phyloP scores from a whole-genome alignment of 1,140 invertebrate species.

The Diabrotica undecimpunctata region DNA sequence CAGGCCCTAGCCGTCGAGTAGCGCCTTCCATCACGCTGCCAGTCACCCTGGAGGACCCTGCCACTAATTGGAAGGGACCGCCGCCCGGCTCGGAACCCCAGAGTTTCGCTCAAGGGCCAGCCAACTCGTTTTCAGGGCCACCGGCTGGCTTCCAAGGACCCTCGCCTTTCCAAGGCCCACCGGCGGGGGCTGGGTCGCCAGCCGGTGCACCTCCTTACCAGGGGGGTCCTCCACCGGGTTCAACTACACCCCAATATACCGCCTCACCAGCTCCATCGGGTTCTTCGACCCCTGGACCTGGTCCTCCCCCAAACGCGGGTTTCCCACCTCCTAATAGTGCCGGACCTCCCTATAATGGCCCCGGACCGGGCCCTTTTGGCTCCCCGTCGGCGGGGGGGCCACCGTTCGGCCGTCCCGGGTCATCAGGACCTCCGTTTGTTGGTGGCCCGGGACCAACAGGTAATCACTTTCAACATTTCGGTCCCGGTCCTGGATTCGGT shows the following conservation, averaged over 20 bases:
- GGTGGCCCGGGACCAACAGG: conserved; percentile 53
- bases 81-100: conserved; percentile 61
- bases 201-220: conserved; percentile 61
- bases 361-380: conserved; percentile 55
- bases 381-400: conserved; percentile 62
- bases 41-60: conserved; percentile 66
- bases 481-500: conserved; percentile 61
- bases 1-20: conserved; percentile 65
- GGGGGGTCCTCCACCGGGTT: conserved; percentile 66
- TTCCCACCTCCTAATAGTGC: conserved; percentile 62
- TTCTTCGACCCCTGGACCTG: conserved; percentile 69
- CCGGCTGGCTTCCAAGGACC: conserved; percentile 59
- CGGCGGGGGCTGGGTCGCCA: conserved; percentile 62
- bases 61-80: conserved; percentile 64
- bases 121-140: conserved; percentile 54
- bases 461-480: conserved; percentile 58
- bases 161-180: conserved; percentile 58
- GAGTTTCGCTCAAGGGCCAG: conserved; percentile 56
- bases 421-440: conserved; percentile 67
- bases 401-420: conserved; percentile 63
- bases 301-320: conserved; percentile 57
- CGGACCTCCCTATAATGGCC: conserved; percentile 62
- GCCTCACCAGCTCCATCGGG: conserved; percentile 71
- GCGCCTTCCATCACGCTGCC: conserved; percentile 61
- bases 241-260: conserved; percentile 69